phyloP scores from a whole-genome alignment of 2,797 vertebrate genomes.

The Poecilia wingei region DNA sequence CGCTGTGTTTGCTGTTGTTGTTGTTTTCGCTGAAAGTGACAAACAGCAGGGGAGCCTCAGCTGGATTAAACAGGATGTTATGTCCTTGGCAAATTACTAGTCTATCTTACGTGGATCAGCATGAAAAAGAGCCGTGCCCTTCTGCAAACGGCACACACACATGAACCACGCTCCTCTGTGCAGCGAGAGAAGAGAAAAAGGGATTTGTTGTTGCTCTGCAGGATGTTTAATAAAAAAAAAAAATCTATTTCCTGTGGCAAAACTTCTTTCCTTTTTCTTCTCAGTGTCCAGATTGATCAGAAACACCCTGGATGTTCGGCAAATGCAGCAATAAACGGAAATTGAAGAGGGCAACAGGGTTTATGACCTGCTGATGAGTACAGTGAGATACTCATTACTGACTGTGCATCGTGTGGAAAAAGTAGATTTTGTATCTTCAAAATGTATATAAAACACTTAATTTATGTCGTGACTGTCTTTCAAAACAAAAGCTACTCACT shows the following conservation, averaged over 20 bases:
- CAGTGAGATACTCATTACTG: slow-evolving; percentile 29
- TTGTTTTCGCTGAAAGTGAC: slow-evolving; percentile 32
- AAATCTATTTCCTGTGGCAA: slow-evolving; percentile 42
- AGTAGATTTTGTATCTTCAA: slow-evolving; percentile 8
- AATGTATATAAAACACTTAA: neutral
- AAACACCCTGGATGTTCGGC: slow-evolving; percentile 22
- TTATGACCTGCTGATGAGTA: slow-evolving; percentile 36
- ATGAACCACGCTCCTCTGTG: neutral
- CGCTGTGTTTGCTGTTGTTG: slow-evolving; percentile 23
- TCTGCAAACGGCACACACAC: neutral
- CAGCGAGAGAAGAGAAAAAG: neutral
- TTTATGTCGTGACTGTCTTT: neutral
- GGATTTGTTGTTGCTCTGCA: slow-evolving; percentile 14
- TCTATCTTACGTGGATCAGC: slow-evolving; percentile 13
- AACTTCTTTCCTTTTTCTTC: slow-evolving; percentile 28
- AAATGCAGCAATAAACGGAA: slow-evolving; percentile 5
- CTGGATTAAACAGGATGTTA: slow-evolving; percentile 33
- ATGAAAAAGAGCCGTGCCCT: neutral
- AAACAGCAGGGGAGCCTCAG: slow-evolving; percentile 50
- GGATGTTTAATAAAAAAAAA: neutral
- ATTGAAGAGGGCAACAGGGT: slow-evolving; percentile 23
- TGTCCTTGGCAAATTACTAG: slow-evolving; percentile 11
- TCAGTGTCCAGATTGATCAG: slow-evolving; percentile 32
- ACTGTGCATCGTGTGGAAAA: neutral
- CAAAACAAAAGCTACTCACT: neutral